Conservation (phyloP, 2,797 vertebrate species). For the Lates japonicus region DNA sequence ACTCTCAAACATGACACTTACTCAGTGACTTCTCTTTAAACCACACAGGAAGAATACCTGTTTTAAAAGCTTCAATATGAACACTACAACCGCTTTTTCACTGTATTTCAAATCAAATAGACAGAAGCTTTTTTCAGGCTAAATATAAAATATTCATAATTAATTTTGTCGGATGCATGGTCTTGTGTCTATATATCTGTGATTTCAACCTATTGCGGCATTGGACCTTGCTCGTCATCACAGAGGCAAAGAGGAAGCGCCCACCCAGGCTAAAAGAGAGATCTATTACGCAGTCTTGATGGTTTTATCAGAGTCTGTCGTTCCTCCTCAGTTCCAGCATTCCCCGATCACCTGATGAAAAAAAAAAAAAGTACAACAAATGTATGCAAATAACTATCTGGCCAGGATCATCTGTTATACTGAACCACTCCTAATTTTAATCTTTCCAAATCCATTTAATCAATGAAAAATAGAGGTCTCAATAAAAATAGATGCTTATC, state of each 20-base stretch:
- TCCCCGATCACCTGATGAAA: constrained; percentile 88
- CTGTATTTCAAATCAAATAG: neutral
- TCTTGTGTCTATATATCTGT: constrained; percentile 14
- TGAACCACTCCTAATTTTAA: neutral
- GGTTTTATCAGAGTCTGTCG: constrained; percentile 88
- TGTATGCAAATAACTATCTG: neutral
- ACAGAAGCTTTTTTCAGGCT: neutral
- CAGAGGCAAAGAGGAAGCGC: constrained; percentile 94
- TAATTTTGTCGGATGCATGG: neutral
- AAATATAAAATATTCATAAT: constrained; percentile 4
- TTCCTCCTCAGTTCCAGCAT: constrained; percentile 90
- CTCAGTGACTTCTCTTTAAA: constrained; percentile 1
- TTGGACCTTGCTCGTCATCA: constrained; percentile 93
- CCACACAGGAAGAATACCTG: neutral
- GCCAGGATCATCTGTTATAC: neutral
- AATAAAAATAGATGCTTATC: neutral
- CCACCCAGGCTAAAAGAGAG: constrained; percentile 94
- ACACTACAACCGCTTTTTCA: neutral
- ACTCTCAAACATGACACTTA: neutral
- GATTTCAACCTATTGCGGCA: neutral
- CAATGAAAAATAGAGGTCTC: neutral
- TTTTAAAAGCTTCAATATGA: neutral
- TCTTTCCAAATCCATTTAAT: neutral
- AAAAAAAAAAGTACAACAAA: constrained; percentile 13
- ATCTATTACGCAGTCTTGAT: constrained; percentile 90